Percentiles rank a stretch among this genome's conserved stretches.
These are phyloP conservation scores for Jordanella pulchra DNA, from an alignment of 2,797 vertebrate species.

Conservation along the genomic window DNA sequence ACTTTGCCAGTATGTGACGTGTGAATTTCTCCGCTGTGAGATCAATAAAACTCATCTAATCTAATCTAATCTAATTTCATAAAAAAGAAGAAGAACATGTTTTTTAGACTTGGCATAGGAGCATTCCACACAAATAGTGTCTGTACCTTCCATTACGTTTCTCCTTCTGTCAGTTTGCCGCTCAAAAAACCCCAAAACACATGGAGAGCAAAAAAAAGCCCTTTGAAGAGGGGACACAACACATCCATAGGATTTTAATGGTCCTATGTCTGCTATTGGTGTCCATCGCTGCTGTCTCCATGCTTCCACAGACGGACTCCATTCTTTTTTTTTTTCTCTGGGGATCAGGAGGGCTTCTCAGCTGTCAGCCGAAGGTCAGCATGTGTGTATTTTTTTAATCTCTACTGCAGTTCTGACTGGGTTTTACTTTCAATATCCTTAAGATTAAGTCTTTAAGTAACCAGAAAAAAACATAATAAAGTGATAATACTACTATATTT, in stretches of 20 bases:
- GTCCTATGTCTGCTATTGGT: conserved; percentile 37
- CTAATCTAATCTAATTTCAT: too few relatives aligned
- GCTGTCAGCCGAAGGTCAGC: conserved; percentile 61
- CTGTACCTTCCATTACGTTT: conserved; percentile 14
- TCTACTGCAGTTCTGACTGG: conserved; percentile 44
- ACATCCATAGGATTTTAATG: conserved; percentile 27
- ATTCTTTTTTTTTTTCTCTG: conserved; percentile 37
- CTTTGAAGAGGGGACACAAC: conserved; percentile 38
- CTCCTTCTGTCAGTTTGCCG: conserved; percentile 6
- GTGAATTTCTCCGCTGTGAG: too few relatives aligned
- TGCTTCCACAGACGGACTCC: conserved; percentile 41
- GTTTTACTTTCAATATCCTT: conserved; percentile 39
- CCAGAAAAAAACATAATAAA: conserved; percentile 14
- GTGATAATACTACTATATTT: background rate
- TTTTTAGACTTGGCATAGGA: conserved; percentile 3
- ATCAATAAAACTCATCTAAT: too few relatives aligned
- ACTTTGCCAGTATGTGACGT: too few relatives aligned
- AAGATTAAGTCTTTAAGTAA: conserved; percentile 30
- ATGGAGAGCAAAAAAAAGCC: conserved; percentile 40
- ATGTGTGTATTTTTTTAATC: conserved; percentile 52
- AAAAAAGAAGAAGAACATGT: background rate
- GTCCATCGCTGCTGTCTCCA: conserved; percentile 41
- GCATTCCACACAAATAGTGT: conserved; percentile 32
- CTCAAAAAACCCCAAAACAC: conserved; percentile 32
- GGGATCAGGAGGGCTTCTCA: conserved; percentile 28